Percentiles rank a stretch among this genome's conserved stretches.
Conservation (phyloP, 2,888 invertebrate genomes). For the Cosmorhoe ocellata region DNA sequence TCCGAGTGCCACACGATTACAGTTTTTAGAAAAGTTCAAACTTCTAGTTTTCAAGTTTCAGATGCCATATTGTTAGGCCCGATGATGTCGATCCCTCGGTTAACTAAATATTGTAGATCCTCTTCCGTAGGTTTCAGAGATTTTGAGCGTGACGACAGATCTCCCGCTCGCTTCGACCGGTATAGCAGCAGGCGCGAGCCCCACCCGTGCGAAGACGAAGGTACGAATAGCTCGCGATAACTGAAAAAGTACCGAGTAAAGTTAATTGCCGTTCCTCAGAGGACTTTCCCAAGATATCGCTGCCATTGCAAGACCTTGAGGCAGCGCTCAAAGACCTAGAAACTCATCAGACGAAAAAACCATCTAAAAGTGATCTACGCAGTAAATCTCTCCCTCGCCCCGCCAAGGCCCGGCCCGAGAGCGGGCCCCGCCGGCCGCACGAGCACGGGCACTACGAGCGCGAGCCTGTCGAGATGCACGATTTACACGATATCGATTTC, state of each 20-base stretch:
- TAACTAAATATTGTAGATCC: too few relatives aligned
- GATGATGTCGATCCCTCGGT: too few relatives aligned
- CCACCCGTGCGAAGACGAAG: slow-evolving; percentile 55
- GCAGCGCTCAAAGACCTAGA: slow-evolving; percentile 71
- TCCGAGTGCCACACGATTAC: too few relatives aligned
- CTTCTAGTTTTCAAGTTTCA: too few relatives aligned
- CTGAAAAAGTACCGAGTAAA: not conserved
- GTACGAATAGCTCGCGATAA: slow-evolving; percentile 31
- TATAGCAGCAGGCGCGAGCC: slow-evolving; percentile 37
- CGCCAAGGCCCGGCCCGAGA: slow-evolving; percentile 57
- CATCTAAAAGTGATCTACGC: slow-evolving; percentile 54
- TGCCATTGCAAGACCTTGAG: slow-evolving; percentile 72
- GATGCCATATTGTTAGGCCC: too few relatives aligned
- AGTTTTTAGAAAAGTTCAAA: too few relatives aligned
- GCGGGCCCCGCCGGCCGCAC: slow-evolving; percentile 57
- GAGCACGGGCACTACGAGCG: slow-evolving; percentile 58
- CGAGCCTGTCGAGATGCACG: slow-evolving; percentile 69
- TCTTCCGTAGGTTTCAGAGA: slow-evolving; percentile 49
- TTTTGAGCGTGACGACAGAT: slow-evolving; percentile 36
- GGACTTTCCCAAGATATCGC: slow-evolving; percentile 71
- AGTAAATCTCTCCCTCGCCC: slow-evolving; percentile 73
- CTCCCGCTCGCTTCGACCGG: slow-evolving; percentile 26
- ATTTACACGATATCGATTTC: slow-evolving; percentile 69
- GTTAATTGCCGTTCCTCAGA: slow-evolving; percentile 40
- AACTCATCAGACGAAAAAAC: slow-evolving; percentile 58